A percentile compares a stretch with the other conserved stretches of the same genome.
Conservation (phyloP, 2,797 vertebrate species). For the Spea hammondii region DNA sequence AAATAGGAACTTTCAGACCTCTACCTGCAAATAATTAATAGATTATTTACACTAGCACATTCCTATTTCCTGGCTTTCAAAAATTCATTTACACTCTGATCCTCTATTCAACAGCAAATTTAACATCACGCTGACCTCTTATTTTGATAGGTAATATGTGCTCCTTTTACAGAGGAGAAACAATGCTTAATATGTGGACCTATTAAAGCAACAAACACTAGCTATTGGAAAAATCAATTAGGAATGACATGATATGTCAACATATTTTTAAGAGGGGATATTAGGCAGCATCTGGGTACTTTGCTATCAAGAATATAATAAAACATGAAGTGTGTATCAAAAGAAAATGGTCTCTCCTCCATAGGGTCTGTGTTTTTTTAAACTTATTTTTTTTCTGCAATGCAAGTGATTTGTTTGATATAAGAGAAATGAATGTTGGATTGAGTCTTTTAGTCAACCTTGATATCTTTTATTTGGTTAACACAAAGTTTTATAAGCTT, state of each 20-base stretch:
- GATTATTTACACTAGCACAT: conserved; percentile 91
- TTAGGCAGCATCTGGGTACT: not conserved
- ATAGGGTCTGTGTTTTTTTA: no score
- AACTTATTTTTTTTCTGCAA: no score
- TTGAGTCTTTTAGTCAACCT: no score
- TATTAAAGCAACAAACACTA: conserved; percentile 61
- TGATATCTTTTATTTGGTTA: no score
- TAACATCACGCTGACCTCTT: conserved; percentile 70
- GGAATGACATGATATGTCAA: conserved; percentile 23
- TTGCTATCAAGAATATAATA: no score
- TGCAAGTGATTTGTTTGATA: no score
- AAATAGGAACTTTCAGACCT: conserved; percentile 70
- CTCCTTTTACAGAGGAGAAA: conserved; percentile 59
- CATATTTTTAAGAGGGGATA: not conserved
- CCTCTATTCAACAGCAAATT: conserved; percentile 75
- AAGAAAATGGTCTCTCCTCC: no score
- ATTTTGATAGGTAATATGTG: conserved; percentile 60
- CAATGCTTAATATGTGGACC: conserved; percentile 63
- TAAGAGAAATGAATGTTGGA: no score
- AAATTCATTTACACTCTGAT: conserved; percentile 84
- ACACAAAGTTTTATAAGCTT: no score
- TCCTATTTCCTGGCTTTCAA: conserved; percentile 80
- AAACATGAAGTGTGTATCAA: no score
- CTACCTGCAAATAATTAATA: conserved; percentile 87
- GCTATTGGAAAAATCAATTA: conserved; percentile 65